Evolutionary conservation across 2,113 vertebrate genomes (phyloP).

Genomic region (Zingel zingel): DNA sequence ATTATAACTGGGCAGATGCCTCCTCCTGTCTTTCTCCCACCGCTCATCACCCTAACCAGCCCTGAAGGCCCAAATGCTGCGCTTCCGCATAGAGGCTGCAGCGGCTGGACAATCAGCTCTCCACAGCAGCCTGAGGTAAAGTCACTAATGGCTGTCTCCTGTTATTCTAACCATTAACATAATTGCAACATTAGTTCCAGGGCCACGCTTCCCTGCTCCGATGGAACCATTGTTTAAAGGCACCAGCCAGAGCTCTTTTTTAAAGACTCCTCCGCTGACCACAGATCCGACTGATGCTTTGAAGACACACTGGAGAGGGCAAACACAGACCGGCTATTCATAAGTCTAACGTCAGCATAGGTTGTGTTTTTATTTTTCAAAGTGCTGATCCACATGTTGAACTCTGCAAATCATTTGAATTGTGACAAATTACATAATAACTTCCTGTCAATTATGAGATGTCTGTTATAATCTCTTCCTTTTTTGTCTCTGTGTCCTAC

Average conservation of each 20-base stretch:
- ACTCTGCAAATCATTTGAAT: constrained; percentile 55
- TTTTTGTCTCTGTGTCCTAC: constrained; percentile 35
- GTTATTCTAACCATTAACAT: constrained; percentile 86
- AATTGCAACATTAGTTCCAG: constrained; percentile 85
- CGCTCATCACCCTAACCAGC: constrained; percentile 71
- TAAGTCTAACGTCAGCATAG: constrained; percentile 39
- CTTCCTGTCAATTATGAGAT: constrained; percentile 65
- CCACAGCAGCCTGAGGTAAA: constrained; percentile 56
- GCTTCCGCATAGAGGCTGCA: constrained; percentile 21
- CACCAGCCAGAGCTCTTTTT: constrained; percentile 57
- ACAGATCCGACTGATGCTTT: constrained; percentile 55
- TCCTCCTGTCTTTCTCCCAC: constrained; percentile 45
- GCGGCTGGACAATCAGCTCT: constrained; percentile 48
- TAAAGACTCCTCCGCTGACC: constrained; percentile 51
- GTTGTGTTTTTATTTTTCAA: constrained; percentile 62
- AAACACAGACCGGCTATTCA: constrained; percentile 72
- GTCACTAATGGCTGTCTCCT: constrained; percentile 77
- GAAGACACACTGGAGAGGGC: constrained; percentile 55
- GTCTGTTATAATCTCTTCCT: constrained; percentile 55
- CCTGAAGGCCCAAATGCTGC: constrained; percentile 69
- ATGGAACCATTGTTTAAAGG: constrained; percentile 77
- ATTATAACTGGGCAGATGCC: constrained; percentile 66
- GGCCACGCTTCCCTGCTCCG: constrained; percentile 73
- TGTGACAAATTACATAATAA: constrained; percentile 75
- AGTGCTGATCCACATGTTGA: constrained; percentile 46